These are phyloP conservation scores for Cnemophilus loriae DNA, from an alignment of 2,113 vertebrate species.

Conservation along the genomic window DNA sequence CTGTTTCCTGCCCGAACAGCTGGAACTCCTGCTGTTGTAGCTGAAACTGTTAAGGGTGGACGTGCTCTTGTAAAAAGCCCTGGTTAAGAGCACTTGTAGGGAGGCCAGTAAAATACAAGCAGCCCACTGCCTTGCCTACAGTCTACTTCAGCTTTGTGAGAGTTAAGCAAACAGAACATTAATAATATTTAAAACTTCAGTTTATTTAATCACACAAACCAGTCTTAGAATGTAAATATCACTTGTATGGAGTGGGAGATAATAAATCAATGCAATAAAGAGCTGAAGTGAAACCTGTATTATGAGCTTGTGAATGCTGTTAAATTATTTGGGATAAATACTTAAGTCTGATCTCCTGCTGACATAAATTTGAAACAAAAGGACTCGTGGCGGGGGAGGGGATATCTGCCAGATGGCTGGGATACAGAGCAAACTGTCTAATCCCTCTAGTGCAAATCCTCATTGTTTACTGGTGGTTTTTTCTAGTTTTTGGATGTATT, in stretches of 20 bases:
- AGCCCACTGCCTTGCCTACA: not conserved
- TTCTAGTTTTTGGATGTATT: not conserved
- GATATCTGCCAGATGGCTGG: conserved; percentile 36
- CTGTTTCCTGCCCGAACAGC: not conserved
- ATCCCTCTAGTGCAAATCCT: conserved; percentile 17
- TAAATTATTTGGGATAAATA: conserved; percentile 24
- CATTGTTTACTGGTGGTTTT: not conserved
- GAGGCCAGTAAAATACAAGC: not conserved
- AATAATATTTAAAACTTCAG: not conserved
- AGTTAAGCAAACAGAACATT: not conserved
- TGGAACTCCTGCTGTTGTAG: not conserved
- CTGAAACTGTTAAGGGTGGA: not conserved
- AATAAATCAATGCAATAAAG: not conserved
- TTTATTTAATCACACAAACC: not conserved
- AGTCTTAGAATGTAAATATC: not conserved
- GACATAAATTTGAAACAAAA: conserved; percentile 44
- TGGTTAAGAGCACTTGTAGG: not conserved
- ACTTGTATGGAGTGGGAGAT: not conserved
- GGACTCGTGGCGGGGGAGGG: not conserved
- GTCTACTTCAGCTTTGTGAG: not conserved
- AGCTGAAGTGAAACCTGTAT: not conserved
- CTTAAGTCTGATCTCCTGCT: conserved; percentile 28
- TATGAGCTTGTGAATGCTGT: not conserved
- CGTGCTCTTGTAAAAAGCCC: not conserved
- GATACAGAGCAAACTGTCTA: conserved; percentile 5